These are phyloP conservation scores for Drosophila heteroneura DNA, from an alignment of 2,888 invertebrate genomes.

Conservation along the genomic window DNA sequence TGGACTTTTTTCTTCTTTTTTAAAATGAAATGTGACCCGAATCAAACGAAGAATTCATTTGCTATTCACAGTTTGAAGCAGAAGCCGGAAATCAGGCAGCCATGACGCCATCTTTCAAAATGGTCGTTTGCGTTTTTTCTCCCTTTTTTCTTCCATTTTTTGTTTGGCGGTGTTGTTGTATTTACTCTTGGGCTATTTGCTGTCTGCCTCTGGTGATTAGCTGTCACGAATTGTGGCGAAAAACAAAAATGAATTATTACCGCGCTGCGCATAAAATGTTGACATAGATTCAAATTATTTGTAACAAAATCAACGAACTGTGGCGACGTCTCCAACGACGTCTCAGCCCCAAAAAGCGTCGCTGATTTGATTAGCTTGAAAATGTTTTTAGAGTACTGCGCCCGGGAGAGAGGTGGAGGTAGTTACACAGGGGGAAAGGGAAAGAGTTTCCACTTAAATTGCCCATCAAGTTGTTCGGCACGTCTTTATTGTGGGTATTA, in stretches of 20 bases:
- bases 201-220: conserved; percentile 70
- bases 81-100: conserved; percentile 73
- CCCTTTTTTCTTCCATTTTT: neutral
- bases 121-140: conserved; percentile 45
- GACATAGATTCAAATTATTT: conserved; percentile 81
- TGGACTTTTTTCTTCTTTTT: neutral
- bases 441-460: conserved; percentile 47
- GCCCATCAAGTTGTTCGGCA: conserved; percentile 32
- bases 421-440: neutral
- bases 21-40: conserved; percentile 48
- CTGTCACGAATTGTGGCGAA: conserved; percentile 72
- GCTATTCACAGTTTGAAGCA: conserved; percentile 57
- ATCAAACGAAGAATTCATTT: conserved; percentile 65
- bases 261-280: conserved; percentile 67
- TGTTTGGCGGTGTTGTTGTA: conserved; percentile 2
- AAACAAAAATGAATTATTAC: conserved; percentile 79
- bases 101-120: conserved; percentile 77
- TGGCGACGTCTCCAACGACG: conserved; percentile 27
- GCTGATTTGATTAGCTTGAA: conserved; percentile 69
- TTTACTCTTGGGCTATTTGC: conserved; percentile 33
- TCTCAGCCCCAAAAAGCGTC: conserved; percentile 1
- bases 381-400: conserved; percentile 7
- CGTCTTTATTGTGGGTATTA: conserved; percentile 30
- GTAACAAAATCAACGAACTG: conserved; percentile 75
- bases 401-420: neutral